Evolutionary conservation across 1,140 invertebrate genomes (phyloP), one percentile per base, ranked within the genome.

Genomic region (Zaprionus lachaisei): DNA sequence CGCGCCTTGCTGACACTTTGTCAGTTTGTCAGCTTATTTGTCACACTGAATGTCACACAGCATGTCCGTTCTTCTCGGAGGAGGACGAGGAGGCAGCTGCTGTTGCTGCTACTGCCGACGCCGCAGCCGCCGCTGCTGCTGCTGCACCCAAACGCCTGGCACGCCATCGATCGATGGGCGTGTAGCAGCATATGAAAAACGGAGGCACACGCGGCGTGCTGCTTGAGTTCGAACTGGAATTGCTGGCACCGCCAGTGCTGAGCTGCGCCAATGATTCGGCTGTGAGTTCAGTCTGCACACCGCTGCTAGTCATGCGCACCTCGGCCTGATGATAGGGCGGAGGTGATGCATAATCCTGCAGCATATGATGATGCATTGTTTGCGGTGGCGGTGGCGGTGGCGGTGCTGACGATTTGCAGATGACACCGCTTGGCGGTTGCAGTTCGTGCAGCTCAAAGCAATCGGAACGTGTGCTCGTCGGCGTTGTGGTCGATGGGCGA

Each of bases 151-250:
- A 28, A 22, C 92, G 85, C 41, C 87, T 73, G 28, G 92, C 87
- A 54, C 92, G 92, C 92, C 92, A 92, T 28, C 90, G 87, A 80
- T 92, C 92, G 28, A 92, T 80, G 17, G 92, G 91, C 69, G 92
- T 92, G 47, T 92, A 92, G 68, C 92, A 92, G 77, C 92, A 92
- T 55, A 91, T 89, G 64, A 92, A 92, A 65, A 92, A 87, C 37
- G 92, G 90, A 26, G 87, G 75, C 38, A 75, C 73, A 60, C 79
- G 81, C 41, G 81, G 47, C 47, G 44, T 20, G 34, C 41, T 72
- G 47, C 28, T 69, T 0, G 58, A 70, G 17, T 69, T 41, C 67
- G 41, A 37, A 22, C 62, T 78, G 41, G 68, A 79, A 63, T 68
- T 65, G 34, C 76, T 87, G 47, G 49, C 41, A 47, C 72, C 61